Evolutionary conservation across 2,888 invertebrate genomes (phyloP).

Genomic region (Eristalis intricaria): DNA sequence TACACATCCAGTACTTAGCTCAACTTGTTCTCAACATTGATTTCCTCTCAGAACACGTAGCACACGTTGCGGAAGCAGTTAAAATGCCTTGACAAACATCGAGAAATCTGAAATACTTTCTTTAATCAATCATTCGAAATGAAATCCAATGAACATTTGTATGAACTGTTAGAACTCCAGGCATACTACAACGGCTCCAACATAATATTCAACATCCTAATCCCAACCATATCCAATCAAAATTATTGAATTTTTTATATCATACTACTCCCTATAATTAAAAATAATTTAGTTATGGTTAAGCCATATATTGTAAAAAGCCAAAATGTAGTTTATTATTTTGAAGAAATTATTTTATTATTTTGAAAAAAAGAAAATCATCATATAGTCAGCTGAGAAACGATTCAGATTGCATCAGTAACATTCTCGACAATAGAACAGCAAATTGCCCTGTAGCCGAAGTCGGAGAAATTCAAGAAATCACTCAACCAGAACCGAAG

Average conservation of each 20-base stretch:
- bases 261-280: slow-evolving; percentile 42
- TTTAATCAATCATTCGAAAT: slow-evolving; percentile 25
- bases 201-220: slow-evolving; percentile 28
- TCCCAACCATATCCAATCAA: slow-evolving; percentile 19
- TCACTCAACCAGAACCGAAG: neutral
- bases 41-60: slow-evolving; percentile 28
- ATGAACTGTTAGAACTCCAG: slow-evolving; percentile 29
- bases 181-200: slow-evolving; percentile 34
- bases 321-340: slow-evolving; percentile 28
- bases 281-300: slow-evolving; percentile 1
- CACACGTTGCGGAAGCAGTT: slow-evolving; percentile 30
- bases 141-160: slow-evolving; percentile 42
- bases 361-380: slow-evolving; percentile 21
- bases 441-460: slow-evolving; percentile 12
- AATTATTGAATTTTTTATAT: slow-evolving; percentile 26
- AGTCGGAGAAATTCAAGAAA: slow-evolving; percentile 10
- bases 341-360: slow-evolving; percentile 19
- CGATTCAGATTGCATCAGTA: neutral
- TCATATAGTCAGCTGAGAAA: neutral
- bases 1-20: slow-evolving; percentile 14
- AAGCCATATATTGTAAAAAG: neutral
- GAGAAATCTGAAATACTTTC: slow-evolving; percentile 31
- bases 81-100: slow-evolving; percentile 15
- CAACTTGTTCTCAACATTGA: slow-evolving; percentile 33
- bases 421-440: neutral